Conservation (phyloP, 2,797 vertebrate genomes). For the Danio jaintianensis region DNA sequence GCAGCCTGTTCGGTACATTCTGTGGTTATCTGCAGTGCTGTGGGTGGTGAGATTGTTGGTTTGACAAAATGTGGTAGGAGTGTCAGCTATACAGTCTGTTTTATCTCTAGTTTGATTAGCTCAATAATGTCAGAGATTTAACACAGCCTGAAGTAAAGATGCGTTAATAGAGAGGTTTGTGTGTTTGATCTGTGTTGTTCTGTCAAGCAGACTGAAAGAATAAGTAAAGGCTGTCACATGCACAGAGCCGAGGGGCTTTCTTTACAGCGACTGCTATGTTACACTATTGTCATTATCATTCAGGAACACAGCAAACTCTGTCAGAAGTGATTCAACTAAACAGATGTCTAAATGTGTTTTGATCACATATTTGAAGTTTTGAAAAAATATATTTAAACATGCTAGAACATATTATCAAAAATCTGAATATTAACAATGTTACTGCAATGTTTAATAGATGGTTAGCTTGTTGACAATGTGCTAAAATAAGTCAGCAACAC, state of each 20-base stretch:
- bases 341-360: slow-evolving; percentile 45
- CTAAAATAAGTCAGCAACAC: too few relatives aligned
- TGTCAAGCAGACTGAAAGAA: slow-evolving; percentile 75
- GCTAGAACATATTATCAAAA: background rate
- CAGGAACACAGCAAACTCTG: slow-evolving; percentile 70
- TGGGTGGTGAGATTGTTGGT: background rate
- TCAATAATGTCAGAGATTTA: background rate
- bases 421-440: background rate
- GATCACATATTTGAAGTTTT: background rate
- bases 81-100: background rate
- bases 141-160: slow-evolving; percentile 62
- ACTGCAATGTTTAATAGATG: background rate
- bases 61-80: background rate
- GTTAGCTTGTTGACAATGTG: too few relatives aligned
- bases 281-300: slow-evolving; percentile 72
- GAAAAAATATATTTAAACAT: background rate
- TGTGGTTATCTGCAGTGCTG: background rate
- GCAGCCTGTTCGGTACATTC: background rate
- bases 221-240: slow-evolving; percentile 76
- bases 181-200: slow-evolving; percentile 71
- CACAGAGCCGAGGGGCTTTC: slow-evolving; percentile 73
- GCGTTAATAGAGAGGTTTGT: slow-evolving; percentile 63
- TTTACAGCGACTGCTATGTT: slow-evolving; percentile 78
- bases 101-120: slow-evolving; percentile 42
- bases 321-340: slow-evolving; percentile 74